Percentiles rank a stretch among this genome's conserved stretches.
Evolutionary conservation across 2,888 invertebrate genomes (phyloP).

Genomic region (Catocala fraxini): DNA sequence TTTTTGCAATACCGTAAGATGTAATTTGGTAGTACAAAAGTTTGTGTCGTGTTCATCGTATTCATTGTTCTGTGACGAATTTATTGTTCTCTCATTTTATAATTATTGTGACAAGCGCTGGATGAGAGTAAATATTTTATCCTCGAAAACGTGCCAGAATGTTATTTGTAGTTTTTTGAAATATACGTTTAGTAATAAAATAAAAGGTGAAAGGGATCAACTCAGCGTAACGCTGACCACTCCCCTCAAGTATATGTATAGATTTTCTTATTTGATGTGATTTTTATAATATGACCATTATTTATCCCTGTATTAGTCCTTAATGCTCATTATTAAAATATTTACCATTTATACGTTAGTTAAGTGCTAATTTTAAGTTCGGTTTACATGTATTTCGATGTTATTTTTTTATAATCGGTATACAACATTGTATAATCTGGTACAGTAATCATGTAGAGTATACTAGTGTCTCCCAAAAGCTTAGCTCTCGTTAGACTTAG

Average conservation of each 20-base stretch:
- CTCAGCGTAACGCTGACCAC: slow-evolving; percentile 62
- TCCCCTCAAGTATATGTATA: slow-evolving; percentile 54
- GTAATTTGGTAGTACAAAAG: slow-evolving; percentile 80
- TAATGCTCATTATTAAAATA: slow-evolving; percentile 85
- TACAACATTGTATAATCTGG: slow-evolving; percentile 65
- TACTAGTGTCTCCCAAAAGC: slow-evolving; percentile 62
- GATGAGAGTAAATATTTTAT: slow-evolving; percentile 66
- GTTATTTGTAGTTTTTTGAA: slow-evolving; percentile 75
- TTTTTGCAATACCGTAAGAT: slow-evolving; percentile 64
- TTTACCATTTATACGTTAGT: slow-evolving; percentile 83
- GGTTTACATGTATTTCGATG: slow-evolving; percentile 66
- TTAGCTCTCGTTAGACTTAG: slow-evolving; percentile 68
- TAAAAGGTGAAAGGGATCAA: slow-evolving; percentile 69
- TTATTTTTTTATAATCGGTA: slow-evolving; percentile 62
- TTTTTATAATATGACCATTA: slow-evolving; percentile 80
- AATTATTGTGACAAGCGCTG: slow-evolving; percentile 67
- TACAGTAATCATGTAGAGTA: slow-evolving; percentile 67
- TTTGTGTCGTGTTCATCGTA: slow-evolving; percentile 66
- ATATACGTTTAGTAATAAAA: slow-evolving; percentile 70
- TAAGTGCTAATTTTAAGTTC: slow-evolving; percentile 78
- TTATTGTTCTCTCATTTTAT: slow-evolving; percentile 67
- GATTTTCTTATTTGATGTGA: slow-evolving; percentile 74
- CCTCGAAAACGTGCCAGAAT: slow-evolving; percentile 84
- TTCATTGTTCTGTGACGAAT: slow-evolving; percentile 76
- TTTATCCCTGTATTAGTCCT: slow-evolving; percentile 82